Base-by-base conservation (phyloP, 2,888 invertebrate species). In the Melitaea athalia region DNA sequence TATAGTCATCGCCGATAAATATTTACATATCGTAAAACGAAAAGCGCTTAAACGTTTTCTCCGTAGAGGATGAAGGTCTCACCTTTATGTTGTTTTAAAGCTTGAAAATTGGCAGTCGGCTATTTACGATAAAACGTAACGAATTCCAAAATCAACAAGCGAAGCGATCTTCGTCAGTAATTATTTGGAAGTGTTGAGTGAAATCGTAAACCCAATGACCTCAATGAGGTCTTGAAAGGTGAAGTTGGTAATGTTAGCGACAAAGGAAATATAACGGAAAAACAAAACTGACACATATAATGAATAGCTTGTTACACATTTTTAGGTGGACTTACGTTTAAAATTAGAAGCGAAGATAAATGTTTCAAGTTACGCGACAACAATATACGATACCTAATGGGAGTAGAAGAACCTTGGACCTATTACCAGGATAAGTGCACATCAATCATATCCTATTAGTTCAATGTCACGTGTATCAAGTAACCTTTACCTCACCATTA, bases 391-490 rank as follows among this genome's bases (percentile, higher is more conserved):
- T 71, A 24, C 24, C 24, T 24, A 74, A 80, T 79, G 83, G 80
- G 82, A 81, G 79, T 78, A 76, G 74, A 63, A 62, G 76, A 84
- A 84, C 90, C 90, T 89, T 88, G 87, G 75, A 74, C 59, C 79
- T 63, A 69, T 67, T 72, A 79, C 77, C 75, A 72, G 76, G 78
- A 76, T 81, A 81, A 81, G 88, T 89, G 79, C 86, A 88, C 88
- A 86, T 85, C 91, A 87, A 91, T 91, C 88, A 84, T 79, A 79
- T 82, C 88, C 84, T 85, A 91, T 90, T 86, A 84, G 87, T 88
- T 88, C 90, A 91, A 89, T 89, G 90, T 83, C 89, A 88, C 84
- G 85, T 89, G 85, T 84, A 87, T 89, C 87, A 85, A 87, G 86
- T 24, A 24, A 24, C 24, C 24, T 24, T 24, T 24, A 24, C 24